Percentiles rank a stretch among this genome's conserved stretches.
phyloP scores from a whole-genome alignment of 92 coral and sea anemone species.

The Paramuricea clavata region DNA sequence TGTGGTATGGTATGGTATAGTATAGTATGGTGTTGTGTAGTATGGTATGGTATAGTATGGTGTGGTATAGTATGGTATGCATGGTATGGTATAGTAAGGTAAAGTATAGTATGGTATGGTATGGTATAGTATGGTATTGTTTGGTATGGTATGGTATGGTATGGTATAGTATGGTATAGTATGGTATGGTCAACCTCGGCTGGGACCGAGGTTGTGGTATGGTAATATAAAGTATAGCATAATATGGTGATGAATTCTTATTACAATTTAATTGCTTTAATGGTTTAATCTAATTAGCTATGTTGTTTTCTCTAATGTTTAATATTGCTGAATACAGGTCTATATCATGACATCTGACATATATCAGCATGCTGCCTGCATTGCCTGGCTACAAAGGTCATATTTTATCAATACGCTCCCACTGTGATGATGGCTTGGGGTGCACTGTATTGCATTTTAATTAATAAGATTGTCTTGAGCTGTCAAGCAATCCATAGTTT shows the following conservation, averaged over 20 bases:
- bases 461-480: neutral
- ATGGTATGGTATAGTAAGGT: no score
- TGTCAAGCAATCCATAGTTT: neutral
- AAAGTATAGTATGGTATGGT: no score
- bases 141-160: no score
- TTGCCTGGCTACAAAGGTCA: neutral
- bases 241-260: neutral
- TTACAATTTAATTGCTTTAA: constrained; percentile 16
- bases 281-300: constrained; percentile 32
- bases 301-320: neutral
- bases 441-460: neutral
- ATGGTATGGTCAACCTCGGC: no score
- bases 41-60: neutral
- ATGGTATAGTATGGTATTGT: no score
- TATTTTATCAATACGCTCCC: neutral
- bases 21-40: neutral
- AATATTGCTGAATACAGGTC: neutral
- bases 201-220: no score
- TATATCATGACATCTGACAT: neutral
- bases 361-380: neutral
- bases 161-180: neutral
- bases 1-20: neutral
- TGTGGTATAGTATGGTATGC: neutral
- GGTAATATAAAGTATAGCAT: neutral
- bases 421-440: neutral